Base-by-base conservation (phyloP, 2,888 invertebrate species). In the Dusona sp. region DNA sequence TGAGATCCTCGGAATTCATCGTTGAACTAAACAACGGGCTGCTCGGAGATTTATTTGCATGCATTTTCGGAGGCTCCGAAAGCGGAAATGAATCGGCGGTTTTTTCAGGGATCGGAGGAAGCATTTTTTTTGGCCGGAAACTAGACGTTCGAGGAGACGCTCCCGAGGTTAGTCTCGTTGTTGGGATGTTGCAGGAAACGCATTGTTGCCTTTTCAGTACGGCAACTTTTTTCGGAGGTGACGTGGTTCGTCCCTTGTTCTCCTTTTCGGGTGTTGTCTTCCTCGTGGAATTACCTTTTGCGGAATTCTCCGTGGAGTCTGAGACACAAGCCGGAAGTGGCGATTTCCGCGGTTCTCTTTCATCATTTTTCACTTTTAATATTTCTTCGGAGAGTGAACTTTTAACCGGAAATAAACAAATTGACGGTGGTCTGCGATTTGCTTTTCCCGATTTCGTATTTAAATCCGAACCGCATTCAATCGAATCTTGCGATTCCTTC, bases 1-100 rank as follows among this genome's bases (percentile, higher is more conserved):
- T 89, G 38, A 89, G 80, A 3, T 84, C 88, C 11, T 86, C 85
- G 0, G 92, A 90, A 48, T 92, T 92, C 16, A 79, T 89, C 16
- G 25, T 61, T 0, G 89, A 87, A 3, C 45, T 67, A 54, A 90
- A 74, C 72, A 89, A 90, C n/a, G 75, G 77, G 1, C 70, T 48
- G 25, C 51, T 29, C 2, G 89, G 61, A 3, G 88, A 85, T 0
- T 79, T 64, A 22, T 11, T 19, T 64, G 13, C 7, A 25, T 48
- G 2, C 2, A 45, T 13, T 7, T 29, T 54, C 11, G 64, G 6
- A 2, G n/a, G 2, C 16, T 48, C 13, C 36, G 51, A n/a, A 8
- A 79, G 54, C 29, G 78, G 51, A 36, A 79, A 13, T 11, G 79
- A 9, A 16, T n/a, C 65, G 36, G 51, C 11, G 2, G 8, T 51